Evolutionary conservation across 2,113 vertebrate species (phyloP).

Genomic region (Actinemys pallida): DNA sequence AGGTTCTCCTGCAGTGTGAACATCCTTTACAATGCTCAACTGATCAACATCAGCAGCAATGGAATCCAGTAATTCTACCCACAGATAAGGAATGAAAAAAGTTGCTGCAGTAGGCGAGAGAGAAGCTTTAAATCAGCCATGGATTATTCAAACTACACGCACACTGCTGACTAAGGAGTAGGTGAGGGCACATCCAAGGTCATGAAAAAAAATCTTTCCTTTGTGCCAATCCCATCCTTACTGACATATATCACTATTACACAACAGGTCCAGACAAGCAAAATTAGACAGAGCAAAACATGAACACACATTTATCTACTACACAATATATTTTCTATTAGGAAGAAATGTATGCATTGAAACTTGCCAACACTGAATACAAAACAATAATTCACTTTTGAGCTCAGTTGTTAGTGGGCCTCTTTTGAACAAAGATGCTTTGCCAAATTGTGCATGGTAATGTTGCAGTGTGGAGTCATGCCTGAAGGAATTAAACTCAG

Average conservation of each 20-base stretch:
- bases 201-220: not conserved
- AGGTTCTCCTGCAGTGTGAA: not conserved
- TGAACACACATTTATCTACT: not conserved
- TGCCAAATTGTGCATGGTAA: not conserved
- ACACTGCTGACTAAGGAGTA: not conserved
- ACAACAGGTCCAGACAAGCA: not conserved
- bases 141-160: not conserved
- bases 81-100: not conserved
- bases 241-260: not conserved
- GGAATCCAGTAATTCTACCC: not conserved
- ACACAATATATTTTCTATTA: not conserved
- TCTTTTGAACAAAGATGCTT: not conserved
- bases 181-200: not conserved
- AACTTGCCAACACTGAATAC: not conserved
- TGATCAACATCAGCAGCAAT: not conserved
- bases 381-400: not conserved
- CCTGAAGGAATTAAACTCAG: slow-evolving; percentile 2
- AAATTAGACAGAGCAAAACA: not conserved
- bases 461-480: not conserved
- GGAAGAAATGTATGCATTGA: not conserved
- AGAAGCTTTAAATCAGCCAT: not conserved
- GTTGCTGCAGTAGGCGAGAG: not conserved
- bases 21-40: not conserved
- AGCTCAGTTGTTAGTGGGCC: not conserved
- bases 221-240: not conserved